These are phyloP conservation scores for Drosophila nigromelanica DNA, from an alignment of 1,140 invertebrate species.

Conservation along the genomic window DNA sequence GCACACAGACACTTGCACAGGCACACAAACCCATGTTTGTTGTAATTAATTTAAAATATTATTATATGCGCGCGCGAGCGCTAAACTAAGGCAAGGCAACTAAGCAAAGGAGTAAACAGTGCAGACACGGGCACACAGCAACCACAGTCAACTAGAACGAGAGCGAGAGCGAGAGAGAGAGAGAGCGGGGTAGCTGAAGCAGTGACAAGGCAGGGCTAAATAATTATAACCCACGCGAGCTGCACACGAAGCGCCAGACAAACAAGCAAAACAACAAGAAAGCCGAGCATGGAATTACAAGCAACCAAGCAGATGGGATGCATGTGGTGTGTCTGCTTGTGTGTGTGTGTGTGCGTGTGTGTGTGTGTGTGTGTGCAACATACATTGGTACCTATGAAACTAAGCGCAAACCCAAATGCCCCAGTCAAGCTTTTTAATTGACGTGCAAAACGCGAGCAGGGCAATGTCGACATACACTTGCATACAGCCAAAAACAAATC, in stretches of 20 bases:
- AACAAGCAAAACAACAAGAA: constrained; percentile 41
- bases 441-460: constrained; percentile 37
- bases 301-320: constrained; percentile 20
- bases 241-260: constrained; percentile 60
- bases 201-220: constrained; percentile 77
- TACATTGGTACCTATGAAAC: constrained; percentile 4
- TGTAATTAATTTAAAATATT: constrained; percentile 83
- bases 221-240: constrained; percentile 80
- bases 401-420: constrained; percentile 22
- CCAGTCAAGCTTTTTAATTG: constrained; percentile 51
- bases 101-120: constrained; percentile 49
- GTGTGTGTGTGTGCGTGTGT: background rate
- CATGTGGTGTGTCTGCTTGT: background rate
- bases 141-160: background rate
- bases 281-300: constrained; percentile 46
- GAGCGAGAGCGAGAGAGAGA: background rate
- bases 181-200: constrained; percentile 21
- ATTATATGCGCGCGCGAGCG: constrained; percentile 78
- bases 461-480: constrained; percentile 23
- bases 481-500: constrained; percentile 64
- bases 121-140: constrained; percentile 20
- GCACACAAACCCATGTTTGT: constrained; percentile 68
- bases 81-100: constrained; percentile 68
- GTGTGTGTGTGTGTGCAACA: background rate
- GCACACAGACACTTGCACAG: constrained; percentile 39